Conservation (phyloP, 2,113 vertebrate species). For the Aphyosemion australe region DNA sequence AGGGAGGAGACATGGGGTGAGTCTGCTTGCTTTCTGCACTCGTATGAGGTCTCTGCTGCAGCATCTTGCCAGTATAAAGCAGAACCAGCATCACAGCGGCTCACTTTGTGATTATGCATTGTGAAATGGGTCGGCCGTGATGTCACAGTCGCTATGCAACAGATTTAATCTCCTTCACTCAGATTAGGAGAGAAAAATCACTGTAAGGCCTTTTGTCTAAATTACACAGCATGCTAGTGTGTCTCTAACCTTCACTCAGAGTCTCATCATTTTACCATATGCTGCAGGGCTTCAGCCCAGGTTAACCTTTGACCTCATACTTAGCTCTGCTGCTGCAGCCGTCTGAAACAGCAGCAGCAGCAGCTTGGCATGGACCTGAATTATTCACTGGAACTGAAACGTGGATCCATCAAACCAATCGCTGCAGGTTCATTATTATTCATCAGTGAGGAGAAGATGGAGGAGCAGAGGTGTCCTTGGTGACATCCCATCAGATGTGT, state of each 20-base stretch:
- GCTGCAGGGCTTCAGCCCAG: not conserved
- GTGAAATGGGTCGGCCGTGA: constrained; percentile 46
- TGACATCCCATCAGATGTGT: not conserved
- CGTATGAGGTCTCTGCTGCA: constrained; percentile 3
- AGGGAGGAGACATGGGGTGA: not conserved
- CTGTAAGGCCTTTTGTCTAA: constrained; percentile 41
- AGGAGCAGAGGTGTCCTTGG: not conserved
- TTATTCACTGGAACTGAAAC: not conserved
- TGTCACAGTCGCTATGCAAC: constrained; percentile 46
- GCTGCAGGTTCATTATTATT: constrained; percentile 7
- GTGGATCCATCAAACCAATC: not conserved
- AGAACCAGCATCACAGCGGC: not conserved
- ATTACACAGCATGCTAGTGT: constrained; percentile 25
- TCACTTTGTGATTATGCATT: constrained; percentile 36
- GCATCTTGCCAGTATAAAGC: not conserved
- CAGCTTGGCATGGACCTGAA: too few relatives aligned
- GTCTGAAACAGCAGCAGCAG: not conserved
- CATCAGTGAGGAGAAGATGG: not conserved
- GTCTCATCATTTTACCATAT: not conserved
- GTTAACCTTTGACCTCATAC: constrained; percentile 1
- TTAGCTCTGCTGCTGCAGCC: not conserved
- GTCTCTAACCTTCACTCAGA: constrained; percentile 15
- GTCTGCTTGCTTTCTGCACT: not conserved
- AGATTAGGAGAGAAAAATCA: constrained; percentile 50
- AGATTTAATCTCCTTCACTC: constrained; percentile 45